A percentile compares a stretch with the other conserved stretches of the same genome.
phyloP scores from a whole-genome alignment of 1,140 invertebrate genomes.

The Nilaparvata lugens region DNA sequence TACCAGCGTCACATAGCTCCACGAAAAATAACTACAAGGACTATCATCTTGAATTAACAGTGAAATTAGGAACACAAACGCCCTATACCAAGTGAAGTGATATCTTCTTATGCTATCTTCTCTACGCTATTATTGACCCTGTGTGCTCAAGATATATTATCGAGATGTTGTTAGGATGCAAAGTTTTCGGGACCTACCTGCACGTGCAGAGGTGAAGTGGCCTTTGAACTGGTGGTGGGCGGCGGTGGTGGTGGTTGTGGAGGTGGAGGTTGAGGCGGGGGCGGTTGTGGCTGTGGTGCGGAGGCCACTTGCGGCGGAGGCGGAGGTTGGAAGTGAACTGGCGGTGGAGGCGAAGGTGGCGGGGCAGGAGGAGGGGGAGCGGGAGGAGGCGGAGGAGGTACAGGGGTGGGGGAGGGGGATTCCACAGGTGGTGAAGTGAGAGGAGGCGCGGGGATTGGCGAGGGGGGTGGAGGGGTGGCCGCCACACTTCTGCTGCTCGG shows the following conservation, averaged over 20 bases:
- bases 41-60: too few species aligned
- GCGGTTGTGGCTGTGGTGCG: not conserved
- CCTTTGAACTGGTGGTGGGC: conserved; percentile 22
- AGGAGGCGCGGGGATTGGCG: not conserved
- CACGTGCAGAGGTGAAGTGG: conserved; percentile 26
- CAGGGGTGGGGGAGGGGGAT: not conserved
- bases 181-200: too few species aligned
- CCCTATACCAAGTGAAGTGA: too few species aligned
- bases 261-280: not conserved
- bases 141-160: too few species aligned
- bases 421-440: not conserved
- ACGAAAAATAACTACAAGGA: too few species aligned
- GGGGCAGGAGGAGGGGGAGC: not conserved
- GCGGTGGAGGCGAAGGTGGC: not conserved
- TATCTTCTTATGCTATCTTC: too few species aligned
- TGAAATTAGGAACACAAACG: too few species aligned
- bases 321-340: not conserved
- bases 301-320: not conserved
- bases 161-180: too few species aligned
- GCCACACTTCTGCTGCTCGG: not conserved
- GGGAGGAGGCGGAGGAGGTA: not conserved
- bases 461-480: not conserved
- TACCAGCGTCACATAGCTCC: too few species aligned
- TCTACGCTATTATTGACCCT: too few species aligned
- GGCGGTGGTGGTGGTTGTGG: not conserved